These are phyloP conservation scores for Eupsittula cactorum DNA, from an alignment of 2,113 vertebrate species.

Conservation along the genomic window DNA sequence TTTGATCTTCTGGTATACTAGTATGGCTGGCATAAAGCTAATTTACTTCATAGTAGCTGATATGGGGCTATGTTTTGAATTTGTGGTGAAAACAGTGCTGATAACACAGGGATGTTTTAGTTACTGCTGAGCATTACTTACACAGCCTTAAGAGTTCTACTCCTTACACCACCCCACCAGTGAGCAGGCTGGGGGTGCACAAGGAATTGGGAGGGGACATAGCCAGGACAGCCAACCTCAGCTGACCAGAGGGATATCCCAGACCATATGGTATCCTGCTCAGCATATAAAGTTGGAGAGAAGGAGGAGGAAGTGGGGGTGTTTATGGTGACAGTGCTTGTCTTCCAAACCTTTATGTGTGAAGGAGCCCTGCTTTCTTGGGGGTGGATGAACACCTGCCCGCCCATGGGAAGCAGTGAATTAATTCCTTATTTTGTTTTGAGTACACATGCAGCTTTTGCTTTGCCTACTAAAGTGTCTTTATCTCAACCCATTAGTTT, in stretches of 20 bases:
- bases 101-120: background rate
- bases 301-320: background rate
- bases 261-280: rapidly evolving
- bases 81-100: background rate
- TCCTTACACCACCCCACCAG: background rate
- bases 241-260: rapidly evolving
- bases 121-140: background rate
- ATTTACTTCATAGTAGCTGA: background rate
- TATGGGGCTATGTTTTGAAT: background rate
- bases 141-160: background rate
- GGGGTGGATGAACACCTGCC: background rate
- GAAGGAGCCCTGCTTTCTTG: background rate
- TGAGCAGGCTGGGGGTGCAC: background rate
- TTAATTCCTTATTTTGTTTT: background rate
- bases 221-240: background rate
- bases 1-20: background rate
- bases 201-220: background rate
- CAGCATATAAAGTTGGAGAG: background rate
- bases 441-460: background rate
- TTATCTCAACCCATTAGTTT: background rate
- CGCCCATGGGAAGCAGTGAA: background rate
- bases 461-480: background rate
- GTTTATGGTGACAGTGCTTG: background rate
- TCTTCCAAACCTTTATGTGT: rapidly evolving
- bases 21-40: background rate